Percentiles rank a stretch among this genome's conserved stretches.
phyloP scores from a whole-genome alignment of 2,797 vertebrate species.

The Acrossocheilus wenchowensis region DNA sequence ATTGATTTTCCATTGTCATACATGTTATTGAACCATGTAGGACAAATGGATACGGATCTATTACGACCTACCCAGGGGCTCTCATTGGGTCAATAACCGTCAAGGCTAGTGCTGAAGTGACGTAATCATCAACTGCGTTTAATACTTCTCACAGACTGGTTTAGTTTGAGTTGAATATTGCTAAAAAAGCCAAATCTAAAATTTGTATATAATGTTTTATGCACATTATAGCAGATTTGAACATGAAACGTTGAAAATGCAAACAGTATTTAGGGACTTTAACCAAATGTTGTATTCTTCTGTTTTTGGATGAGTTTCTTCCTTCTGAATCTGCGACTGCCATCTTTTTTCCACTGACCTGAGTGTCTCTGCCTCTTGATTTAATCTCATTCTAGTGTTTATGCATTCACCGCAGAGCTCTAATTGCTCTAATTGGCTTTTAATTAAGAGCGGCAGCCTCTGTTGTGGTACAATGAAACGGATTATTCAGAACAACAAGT shows the following conservation, averaged over 20 bases:
- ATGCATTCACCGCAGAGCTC: slow-evolving; percentile 49
- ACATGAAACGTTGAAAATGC: no score
- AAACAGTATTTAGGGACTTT: not conserved
- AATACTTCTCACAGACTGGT: not conserved
- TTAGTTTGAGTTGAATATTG: not conserved
- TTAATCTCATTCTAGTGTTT: slow-evolving; percentile 49
- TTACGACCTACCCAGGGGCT: slow-evolving; percentile 36
- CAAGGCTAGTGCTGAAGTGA: not conserved
- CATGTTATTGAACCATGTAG: slow-evolving; percentile 26
- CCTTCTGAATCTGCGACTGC: not conserved
- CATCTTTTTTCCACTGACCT: not conserved
- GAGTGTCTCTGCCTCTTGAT: slow-evolving; percentile 41
- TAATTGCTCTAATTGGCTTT: slow-evolving; percentile 61
- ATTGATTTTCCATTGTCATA: slow-evolving; percentile 12
- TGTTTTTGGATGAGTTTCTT: not conserved
- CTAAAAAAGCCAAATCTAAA: not conserved
- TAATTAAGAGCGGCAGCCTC: slow-evolving; percentile 62
- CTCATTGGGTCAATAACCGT: not conserved
- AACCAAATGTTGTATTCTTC: not conserved
- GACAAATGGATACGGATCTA: not conserved
- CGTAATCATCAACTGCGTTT: not conserved
- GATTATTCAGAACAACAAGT: slow-evolving; percentile 35
- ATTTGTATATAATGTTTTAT: not conserved
- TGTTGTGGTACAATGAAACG: slow-evolving; percentile 50
- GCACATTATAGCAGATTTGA: not conserved